phyloP scores from a whole-genome alignment of 1,140 invertebrate species.

The Ips typographus region DNA sequence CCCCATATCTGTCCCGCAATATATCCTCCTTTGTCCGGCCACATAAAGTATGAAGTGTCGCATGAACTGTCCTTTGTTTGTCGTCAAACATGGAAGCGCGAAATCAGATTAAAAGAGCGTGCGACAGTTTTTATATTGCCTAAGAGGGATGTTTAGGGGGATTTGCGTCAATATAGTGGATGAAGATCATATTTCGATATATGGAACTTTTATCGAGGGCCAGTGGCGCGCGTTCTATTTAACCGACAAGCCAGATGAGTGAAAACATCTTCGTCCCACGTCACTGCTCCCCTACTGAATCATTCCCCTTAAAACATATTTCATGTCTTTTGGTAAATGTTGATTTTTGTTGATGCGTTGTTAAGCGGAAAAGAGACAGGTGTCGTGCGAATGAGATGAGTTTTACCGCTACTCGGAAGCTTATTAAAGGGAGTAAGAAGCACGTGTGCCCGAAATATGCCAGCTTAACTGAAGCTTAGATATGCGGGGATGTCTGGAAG shows the following conservation, averaged over 20 bases:
- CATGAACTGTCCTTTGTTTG: conserved; percentile 34
- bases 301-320: conserved; percentile 18
- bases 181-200: conserved; percentile 32
- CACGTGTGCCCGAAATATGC: no score
- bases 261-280: no score
- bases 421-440: no score
- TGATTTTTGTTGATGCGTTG: conserved; percentile 34
- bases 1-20: conserved; percentile 1
- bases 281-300: no score
- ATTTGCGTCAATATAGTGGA: conserved; percentile 34
- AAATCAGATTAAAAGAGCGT: conserved; percentile 39
- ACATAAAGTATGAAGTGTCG: conserved; percentile 24
- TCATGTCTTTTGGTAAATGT: conserved; percentile 15
- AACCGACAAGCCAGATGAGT: no score
- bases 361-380: conserved; percentile 28
- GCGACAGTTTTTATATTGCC: conserved; percentile 38
- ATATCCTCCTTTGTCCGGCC: conserved; percentile 13
- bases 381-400: conserved; percentile 13
- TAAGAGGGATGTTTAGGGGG: conserved; percentile 39
- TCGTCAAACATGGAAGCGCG: conserved; percentile 32
- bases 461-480: no score
- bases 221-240: no score
- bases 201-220: neutral
- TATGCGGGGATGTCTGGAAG: no score
- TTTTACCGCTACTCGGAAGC: no score